Percentiles rank a stretch among this genome's conserved stretches.
Evolutionary conservation across 2,888 invertebrate genomes (phyloP).

Genomic region (Volucella zonaria): DNA sequence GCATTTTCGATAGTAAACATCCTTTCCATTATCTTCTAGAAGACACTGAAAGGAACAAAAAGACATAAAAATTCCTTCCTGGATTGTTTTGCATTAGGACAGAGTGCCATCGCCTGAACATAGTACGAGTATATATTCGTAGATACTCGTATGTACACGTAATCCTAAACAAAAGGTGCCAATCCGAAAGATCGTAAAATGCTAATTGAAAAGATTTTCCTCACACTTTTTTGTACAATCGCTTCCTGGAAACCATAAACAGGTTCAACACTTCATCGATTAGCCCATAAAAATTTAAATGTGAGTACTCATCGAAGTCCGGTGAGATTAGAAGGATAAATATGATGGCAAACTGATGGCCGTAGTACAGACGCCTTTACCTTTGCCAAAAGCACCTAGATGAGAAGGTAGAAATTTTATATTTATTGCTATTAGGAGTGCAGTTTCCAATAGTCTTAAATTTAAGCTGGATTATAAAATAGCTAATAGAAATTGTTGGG

Average conservation of each 20-base stretch:
- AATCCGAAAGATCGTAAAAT: slow-evolving; percentile 13
- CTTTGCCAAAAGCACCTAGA: not conserved
- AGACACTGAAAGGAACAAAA: too few species aligned
- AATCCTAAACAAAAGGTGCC: slow-evolving; percentile 17
- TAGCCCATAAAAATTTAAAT: slow-evolving; percentile 11
- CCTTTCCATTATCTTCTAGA: too few species aligned
- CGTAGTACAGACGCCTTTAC: not conserved
- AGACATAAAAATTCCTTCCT: not conserved
- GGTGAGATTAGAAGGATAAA: slow-evolving; percentile 20
- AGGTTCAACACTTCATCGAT: slow-evolving; percentile 1
- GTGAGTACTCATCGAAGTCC: not conserved
- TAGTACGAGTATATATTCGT: too few species aligned
- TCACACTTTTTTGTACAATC: slow-evolving; percentile 19
- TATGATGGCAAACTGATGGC: not conserved
- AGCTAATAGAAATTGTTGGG: not conserved
- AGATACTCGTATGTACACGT: not conserved
- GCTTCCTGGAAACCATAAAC: slow-evolving; percentile 27
- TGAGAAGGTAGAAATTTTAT: slow-evolving; percentile 9
- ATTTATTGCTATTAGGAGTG: slow-evolving; percentile 2
- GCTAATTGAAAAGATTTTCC: slow-evolving; percentile 34
- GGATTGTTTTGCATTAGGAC: not conserved
- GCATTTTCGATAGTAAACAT: too few species aligned
- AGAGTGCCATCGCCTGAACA: too few species aligned
- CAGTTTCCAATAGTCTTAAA: slow-evolving; percentile 4
- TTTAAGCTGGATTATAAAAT: not conserved